Conservation (phyloP, 2,113 vertebrate species). For the Aphyosemion australe region DNA sequence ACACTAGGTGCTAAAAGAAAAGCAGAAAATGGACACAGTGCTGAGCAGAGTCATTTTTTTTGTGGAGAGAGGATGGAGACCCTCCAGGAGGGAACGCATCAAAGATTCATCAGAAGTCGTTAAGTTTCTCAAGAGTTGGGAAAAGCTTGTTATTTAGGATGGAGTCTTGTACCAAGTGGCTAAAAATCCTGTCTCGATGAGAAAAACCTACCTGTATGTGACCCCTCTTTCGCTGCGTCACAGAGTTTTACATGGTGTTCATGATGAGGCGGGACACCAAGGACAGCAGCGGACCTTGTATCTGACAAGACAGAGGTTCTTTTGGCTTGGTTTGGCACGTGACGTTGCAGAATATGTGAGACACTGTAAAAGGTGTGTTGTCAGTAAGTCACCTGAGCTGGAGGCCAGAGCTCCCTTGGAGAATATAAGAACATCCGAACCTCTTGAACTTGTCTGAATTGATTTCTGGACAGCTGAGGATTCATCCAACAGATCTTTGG, state of each 20-base stretch:
- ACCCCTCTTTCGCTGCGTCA: not conserved
- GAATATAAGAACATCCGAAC: not conserved
- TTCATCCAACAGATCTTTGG: not conserved
- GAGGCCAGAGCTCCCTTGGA: not conserved
- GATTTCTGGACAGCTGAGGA: slow-evolving; percentile 11
- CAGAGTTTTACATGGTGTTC: not conserved
- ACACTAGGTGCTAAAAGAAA: not conserved
- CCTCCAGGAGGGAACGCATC: not conserved
- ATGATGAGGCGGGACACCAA: slow-evolving; percentile 1
- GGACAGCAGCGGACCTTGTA: not conserved
- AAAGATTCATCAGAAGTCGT: not conserved
- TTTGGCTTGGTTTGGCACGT: not conserved
- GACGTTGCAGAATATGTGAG: not conserved
- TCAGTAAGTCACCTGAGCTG: slow-evolving; percentile 8
- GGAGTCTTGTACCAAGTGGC: not conserved
- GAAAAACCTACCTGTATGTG: not conserved
- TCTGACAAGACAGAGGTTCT: not conserved
- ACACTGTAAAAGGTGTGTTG: not conserved
- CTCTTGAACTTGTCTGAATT: not conserved
- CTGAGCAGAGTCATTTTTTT: not conserved
- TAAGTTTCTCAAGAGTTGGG: not conserved
- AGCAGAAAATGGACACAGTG: not conserved
- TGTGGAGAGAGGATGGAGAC: not conserved
- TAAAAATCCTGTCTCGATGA: not conserved
- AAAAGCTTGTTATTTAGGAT: not conserved